These are phyloP conservation scores for Hapalemur alaotrensis DNA, from an alignment of 2,797 vertebrate species.

Conservation along the genomic window DNA sequence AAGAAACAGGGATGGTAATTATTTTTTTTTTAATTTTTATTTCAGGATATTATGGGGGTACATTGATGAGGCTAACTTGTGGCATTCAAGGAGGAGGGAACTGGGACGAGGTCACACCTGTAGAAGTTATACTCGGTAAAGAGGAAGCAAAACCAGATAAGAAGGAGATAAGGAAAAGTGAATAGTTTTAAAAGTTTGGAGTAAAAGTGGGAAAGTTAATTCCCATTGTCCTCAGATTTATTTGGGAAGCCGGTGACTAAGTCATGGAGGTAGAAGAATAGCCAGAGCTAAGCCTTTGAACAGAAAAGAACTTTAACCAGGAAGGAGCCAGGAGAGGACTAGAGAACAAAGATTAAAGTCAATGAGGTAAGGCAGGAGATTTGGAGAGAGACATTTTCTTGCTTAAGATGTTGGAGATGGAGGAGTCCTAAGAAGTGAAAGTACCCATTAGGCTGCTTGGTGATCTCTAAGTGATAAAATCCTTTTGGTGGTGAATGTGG, in stretches of 20 bases:
- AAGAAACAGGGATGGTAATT: not conserved
- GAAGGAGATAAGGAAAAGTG: not conserved
- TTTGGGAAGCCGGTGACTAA: not conserved
- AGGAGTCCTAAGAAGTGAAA: not conserved
- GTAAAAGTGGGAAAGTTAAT: not conserved
- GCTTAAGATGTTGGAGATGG: not conserved
- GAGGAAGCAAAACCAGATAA: not conserved
- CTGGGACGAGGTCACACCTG: accelerated
- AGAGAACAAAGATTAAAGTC: not conserved
- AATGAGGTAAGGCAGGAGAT: not conserved
- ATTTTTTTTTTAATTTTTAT: too few relatives aligned
- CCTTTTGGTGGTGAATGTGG: not conserved
- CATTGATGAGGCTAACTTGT: not conserved
- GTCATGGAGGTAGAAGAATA: not conserved
- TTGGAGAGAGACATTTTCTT: not conserved
- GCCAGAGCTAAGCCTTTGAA: not conserved
- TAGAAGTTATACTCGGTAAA: not conserved
- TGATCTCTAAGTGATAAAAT: not conserved
- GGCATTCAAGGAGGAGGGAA: not conserved
- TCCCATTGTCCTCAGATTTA: not conserved
- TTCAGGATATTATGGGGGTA: too few relatives aligned
- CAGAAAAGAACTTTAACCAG: not conserved
- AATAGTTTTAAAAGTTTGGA: not conserved
- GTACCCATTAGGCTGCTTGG: not conserved
- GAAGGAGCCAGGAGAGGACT: not conserved